phyloP scores from a whole-genome alignment of 2,888 invertebrate species.

The Chesias legatella region DNA sequence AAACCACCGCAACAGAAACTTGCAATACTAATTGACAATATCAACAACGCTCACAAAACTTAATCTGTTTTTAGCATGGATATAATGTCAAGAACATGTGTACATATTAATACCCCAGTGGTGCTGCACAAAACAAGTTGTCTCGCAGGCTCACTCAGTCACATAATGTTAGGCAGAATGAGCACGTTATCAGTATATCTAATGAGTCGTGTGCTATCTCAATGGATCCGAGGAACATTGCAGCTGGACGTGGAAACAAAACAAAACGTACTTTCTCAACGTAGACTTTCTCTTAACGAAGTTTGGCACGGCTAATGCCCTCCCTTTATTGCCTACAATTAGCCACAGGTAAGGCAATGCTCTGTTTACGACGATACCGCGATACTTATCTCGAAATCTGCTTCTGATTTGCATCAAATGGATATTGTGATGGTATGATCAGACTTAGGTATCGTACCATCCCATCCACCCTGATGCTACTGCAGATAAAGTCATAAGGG shows the following conservation, averaged over 20 bases:
- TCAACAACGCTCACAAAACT: no score
- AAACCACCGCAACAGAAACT: no score
- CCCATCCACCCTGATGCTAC: no score
- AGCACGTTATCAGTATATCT: slow-evolving; percentile 36
- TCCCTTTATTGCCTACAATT: slow-evolving; percentile 59
- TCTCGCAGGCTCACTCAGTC: background rate
- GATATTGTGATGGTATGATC: no score
- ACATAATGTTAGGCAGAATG: background rate
- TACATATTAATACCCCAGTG: no score
- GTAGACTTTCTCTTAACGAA: slow-evolving; percentile 63
- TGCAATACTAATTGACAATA: no score
- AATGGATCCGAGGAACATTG: slow-evolving; percentile 42
- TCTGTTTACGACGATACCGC: slow-evolving; percentile 28
- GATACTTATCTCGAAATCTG: slow-evolving; percentile 2
- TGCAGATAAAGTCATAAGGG: no score
- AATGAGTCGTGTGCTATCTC: slow-evolving; percentile 40
- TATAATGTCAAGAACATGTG: no score
- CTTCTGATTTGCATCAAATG: background rate
- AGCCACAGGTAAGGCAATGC: slow-evolving; percentile 34
- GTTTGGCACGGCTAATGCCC: slow-evolving; percentile 51
- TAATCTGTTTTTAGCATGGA: no score
- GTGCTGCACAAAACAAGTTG: no score
- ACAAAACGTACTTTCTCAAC: slow-evolving; percentile 67
- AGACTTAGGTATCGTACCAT: no score
- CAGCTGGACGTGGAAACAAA: slow-evolving; percentile 56